Evolutionary conservation across 2,113 vertebrate genomes (phyloP), one percentile per base, ranked within the genome.

Genomic region (Hepsetus odoe): DNA sequence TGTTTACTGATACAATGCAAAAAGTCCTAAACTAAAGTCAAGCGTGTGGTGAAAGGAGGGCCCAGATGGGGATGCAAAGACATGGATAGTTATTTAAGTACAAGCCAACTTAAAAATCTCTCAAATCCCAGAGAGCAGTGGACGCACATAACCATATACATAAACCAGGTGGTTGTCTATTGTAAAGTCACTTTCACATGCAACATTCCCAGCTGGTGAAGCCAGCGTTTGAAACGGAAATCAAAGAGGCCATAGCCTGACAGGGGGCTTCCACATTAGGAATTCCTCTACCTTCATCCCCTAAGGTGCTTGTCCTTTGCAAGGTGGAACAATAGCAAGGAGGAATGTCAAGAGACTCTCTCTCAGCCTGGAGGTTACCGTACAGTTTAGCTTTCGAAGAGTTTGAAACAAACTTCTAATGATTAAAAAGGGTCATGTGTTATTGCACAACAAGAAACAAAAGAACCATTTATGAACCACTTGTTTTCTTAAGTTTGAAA

Each of bases 181-280:
- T 83, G 79, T 78, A 89, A 89, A 91, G 89, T 90, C 81, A 88
- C 87, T 90, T 88, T 91, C 83, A 89, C 86, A 88, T 80, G 74
- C 64, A 44, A 30, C 78, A 62, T 81, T 83, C 85, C 84, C 85
- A 83, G 87, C 80, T 85, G 88, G 76, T 33, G 33, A 65, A 78
- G 77, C 53, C 24, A 8, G 62, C 51, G 85, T 87, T 89, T 86
- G 77, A 83, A 86, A 87, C 80, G 72, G 83, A 77, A 86, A 91
- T 89, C 88, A 90, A 90, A 90, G 87, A 16, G 35, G 72, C 79
- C 83, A 80, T 84, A 83, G 84, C 84, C 87, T 87, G 85, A 89
- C 85, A 86, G 86, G 83, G 70, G 74, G 61, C 66, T 53, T 77
- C 67, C 67, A 86, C 81, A 89, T 91, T 88, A 86, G 80, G 76